phyloP scores from a whole-genome alignment of 2,113 vertebrate species.

The Perca fluviatilis region DNA sequence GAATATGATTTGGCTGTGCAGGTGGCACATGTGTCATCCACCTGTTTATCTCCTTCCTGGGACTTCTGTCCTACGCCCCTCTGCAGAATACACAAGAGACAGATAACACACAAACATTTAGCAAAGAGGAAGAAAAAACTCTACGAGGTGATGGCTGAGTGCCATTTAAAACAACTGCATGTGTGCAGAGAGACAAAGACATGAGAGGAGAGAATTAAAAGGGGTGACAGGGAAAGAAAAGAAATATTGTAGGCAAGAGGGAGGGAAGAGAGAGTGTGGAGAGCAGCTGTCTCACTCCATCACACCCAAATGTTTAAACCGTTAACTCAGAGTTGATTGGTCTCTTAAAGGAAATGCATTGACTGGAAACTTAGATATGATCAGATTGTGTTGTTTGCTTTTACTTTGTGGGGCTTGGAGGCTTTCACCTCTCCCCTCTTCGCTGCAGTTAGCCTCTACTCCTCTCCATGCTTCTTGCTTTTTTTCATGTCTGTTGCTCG shows the following conservation, averaged over 20 bases:
- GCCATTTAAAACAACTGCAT: conserved; percentile 65
- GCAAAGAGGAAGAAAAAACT: conserved; percentile 21
- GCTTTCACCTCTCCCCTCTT: conserved; percentile 3
- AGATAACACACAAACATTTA: conserved; percentile 18
- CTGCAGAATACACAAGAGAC: conserved; percentile 11
- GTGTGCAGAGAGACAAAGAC: conserved; percentile 29
- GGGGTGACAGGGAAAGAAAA: conserved; percentile 15
- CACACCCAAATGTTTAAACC: conserved; percentile 22
- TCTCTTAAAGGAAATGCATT: conserved; percentile 34
- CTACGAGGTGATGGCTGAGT: conserved; percentile 25
- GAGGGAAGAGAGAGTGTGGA: conserved; percentile 24
- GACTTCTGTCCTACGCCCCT: conserved; percentile 25
- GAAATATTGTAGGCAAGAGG: conserved; percentile 2
- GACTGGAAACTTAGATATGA: conserved; percentile 58
- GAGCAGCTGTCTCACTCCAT: conserved; percentile 43
- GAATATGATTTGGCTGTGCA: conserved; percentile 50
- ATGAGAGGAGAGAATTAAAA: conserved; percentile 15
- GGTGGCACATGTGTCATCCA: conserved; percentile 67
- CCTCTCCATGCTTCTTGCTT: conserved; percentile 10
- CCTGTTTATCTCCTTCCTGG: conserved; percentile 61
- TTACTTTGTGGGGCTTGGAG: conserved; percentile 24
- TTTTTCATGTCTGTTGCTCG: conserved; percentile 8
- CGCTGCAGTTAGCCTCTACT: conserved; percentile 26
- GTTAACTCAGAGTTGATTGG: not conserved
- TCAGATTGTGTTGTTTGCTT: conserved; percentile 57